Base-by-base conservation (phyloP, 2,888 invertebrate genomes). In the Drosophila histrio region DNA sequence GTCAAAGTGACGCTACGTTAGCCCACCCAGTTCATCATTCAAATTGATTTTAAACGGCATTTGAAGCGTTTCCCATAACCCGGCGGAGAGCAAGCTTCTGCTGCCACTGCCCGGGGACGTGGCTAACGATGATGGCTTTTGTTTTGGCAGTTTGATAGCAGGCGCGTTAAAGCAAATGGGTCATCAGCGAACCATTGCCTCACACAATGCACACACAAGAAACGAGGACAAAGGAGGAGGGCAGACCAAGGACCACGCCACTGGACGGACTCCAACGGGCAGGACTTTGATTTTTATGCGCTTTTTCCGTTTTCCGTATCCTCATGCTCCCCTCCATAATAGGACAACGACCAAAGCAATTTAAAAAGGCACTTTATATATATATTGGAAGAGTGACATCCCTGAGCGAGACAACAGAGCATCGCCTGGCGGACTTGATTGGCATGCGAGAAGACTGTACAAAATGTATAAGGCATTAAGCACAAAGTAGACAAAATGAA, bases 31-130 rank as follows among this genome's bases (percentile, higher is more conserved):
- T 87, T 87, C 85, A 87, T 83, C 82, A 88, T 83, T 88, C 72
- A 83, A 88, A 83, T 83, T 83, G 83, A 88, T 88, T 88, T 86
- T 86, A 82, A 86, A 88, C 87, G 88, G 80, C 83, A 79, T 86
- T 76, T 63, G 77, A 82, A 86, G 59, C 82, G 81, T 65, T 86
- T 80, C 62, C 88, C 84, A 79, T 83, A 87, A 83, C 87, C 82
- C 66, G 59, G 22, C 49, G 74, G 65, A 77, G 59, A 46, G 34
- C 54, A 39, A 43, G 26, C 7, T 19, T 24, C 19, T 15, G 28
- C 6, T 9, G 26, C 15, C 34, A 1, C n/a, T 28, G 13, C 19
- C 17, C 44, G 11, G 19, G 34, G 17, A 41, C 36, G 28, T 19
- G 56, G 62, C 88, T 88, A 83, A 83, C 82, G 88, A 88, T 88